Conservation (phyloP, 2,113 vertebrate genomes). For the Cephalopterus ornatus region DNA sequence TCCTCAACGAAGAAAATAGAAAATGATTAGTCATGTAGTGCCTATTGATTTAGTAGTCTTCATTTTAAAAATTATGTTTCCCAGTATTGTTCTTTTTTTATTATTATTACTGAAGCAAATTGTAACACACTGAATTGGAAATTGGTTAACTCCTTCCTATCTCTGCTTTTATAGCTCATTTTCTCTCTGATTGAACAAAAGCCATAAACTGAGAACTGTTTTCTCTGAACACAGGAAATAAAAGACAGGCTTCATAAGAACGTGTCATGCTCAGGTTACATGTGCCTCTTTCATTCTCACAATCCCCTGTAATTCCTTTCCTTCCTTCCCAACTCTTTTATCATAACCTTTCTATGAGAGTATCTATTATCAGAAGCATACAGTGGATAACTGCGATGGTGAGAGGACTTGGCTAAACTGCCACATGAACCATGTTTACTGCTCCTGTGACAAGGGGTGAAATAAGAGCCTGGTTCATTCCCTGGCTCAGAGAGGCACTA, state of each 20-base stretch:
- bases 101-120: slow-evolving; percentile 71
- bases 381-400: not conserved
- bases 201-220: slow-evolving; percentile 52
- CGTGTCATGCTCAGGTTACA: not conserved
- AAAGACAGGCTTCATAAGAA: slow-evolving; percentile 21
- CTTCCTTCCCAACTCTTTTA: not conserved
- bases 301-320: not conserved
- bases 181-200: slow-evolving; percentile 50
- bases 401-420: not conserved
- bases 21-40: slow-evolving; percentile 69
- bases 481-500: not conserved
- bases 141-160: slow-evolving; percentile 69
- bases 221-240: slow-evolving; percentile 54
- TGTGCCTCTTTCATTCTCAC: not conserved
- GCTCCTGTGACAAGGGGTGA: not conserved
- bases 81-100: slow-evolving; percentile 63
- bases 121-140: slow-evolving; percentile 50
- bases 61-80: slow-evolving; percentile 70
- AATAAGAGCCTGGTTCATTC: not conserved
- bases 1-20: slow-evolving; percentile 50
- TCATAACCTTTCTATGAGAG: not conserved
- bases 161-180: slow-evolving; percentile 63
- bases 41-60: slow-evolving; percentile 71
- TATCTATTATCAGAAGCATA: not conserved
- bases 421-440: not conserved